These are phyloP conservation scores for Listronotus bonariensis DNA, from an alignment of 1,140 invertebrate species.

Conservation along the genomic window DNA sequence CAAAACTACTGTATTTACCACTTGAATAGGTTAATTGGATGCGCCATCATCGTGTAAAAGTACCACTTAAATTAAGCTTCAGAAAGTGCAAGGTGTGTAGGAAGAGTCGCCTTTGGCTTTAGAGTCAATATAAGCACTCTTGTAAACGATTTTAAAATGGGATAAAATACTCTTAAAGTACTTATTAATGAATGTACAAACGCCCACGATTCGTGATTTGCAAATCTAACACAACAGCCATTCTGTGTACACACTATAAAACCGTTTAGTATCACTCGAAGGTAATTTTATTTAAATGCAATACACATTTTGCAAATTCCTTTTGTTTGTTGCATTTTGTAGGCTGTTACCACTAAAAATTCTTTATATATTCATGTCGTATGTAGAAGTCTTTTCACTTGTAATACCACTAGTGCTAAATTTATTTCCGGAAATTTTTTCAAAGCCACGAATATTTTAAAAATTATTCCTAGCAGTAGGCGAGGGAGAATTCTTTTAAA, in stretches of 20 bases:
- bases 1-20: conserved; percentile 38
- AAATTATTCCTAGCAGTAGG: too few relatives aligned
- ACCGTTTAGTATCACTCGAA: conserved; percentile 30
- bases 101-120: conserved; percentile 8
- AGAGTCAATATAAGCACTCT: conserved; percentile 34
- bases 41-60: conserved; percentile 20
- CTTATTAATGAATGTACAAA: conserved; percentile 37
- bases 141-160: conserved; percentile 35
- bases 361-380: too few relatives aligned
- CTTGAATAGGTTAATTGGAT: conserved; percentile 34
- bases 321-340: conserved; percentile 15
- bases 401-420: too few relatives aligned
- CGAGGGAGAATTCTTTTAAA: too few relatives aligned
- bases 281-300: conserved; percentile 34
- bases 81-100: conserved; percentile 36
- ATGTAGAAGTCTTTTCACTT: too few relatives aligned
- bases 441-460: too few relatives aligned
- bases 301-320: conserved; percentile 28
- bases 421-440: too few relatives aligned
- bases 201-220: conserved; percentile 37
- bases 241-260: conserved; percentile 29
- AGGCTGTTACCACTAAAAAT: neutral
- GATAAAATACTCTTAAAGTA: conserved; percentile 34
- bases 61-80: conserved; percentile 27
- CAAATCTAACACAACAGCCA: conserved; percentile 35